These are phyloP conservation scores for Drosophila repletoides DNA, from an alignment of 1,140 invertebrate genomes.

Conservation along the genomic window DNA sequence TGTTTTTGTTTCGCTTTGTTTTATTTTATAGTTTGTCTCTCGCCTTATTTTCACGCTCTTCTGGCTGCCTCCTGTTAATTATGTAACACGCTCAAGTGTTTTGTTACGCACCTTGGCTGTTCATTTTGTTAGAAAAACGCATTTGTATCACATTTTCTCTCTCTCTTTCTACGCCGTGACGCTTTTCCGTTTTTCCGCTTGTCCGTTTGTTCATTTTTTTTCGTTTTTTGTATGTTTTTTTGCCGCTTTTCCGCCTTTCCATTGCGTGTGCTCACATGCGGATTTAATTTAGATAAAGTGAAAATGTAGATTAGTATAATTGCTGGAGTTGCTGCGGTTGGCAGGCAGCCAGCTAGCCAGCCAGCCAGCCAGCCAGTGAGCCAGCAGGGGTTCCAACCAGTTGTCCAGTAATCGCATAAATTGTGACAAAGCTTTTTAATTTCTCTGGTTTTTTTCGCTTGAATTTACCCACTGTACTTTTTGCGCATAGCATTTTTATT, in stretches of 20 bases:
- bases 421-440: slow-evolving; percentile 50
- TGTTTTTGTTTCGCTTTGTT: slow-evolving; percentile 30
- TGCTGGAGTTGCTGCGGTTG: slow-evolving; percentile 37
- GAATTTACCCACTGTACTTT: not conserved
- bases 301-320: slow-evolving; percentile 67
- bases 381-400: not conserved
- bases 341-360: slow-evolving; percentile 28
- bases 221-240: not conserved
- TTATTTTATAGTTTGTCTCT: slow-evolving; percentile 77
- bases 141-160: slow-evolving; percentile 27
- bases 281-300: slow-evolving; percentile 70
- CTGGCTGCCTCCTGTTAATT: slow-evolving; percentile 57
- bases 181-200: not conserved
- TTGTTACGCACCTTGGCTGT: slow-evolving; percentile 64
- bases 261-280: slow-evolving; percentile 58
- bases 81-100: slow-evolving; percentile 71
- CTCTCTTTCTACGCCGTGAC: not conserved
- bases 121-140: slow-evolving; percentile 39
- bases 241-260: not conserved
- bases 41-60: slow-evolving; percentile 53
- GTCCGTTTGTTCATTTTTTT: not conserved
- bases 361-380: not conserved
- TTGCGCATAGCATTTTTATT: not conserved
- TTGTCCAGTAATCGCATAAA: slow-evolving; percentile 20
- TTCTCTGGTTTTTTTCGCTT: slow-evolving; percentile 6